Percentiles rank a stretch among this genome's conserved stretches.
Conservation (phyloP, 2,797 vertebrate species). For the Lophotriccus pileatus region DNA sequence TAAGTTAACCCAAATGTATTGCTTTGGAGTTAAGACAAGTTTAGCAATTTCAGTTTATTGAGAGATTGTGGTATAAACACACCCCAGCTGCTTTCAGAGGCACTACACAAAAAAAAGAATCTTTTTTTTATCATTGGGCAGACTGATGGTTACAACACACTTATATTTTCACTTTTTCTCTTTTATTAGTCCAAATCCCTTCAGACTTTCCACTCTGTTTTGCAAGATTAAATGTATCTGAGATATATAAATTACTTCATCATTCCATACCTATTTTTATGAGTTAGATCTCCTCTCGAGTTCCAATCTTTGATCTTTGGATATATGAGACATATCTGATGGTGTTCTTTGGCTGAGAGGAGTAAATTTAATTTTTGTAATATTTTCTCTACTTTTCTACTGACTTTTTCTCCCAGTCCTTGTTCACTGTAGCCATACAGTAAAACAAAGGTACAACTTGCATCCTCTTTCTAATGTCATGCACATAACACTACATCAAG, state of each 20-base stretch:
- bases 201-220: neutral
- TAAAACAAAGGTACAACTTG: neutral
- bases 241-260: neutral
- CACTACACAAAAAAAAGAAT: neutral
- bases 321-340: neutral
- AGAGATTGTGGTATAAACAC: neutral
- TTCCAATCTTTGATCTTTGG: constrained; percentile 5
- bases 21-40: neutral
- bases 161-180: neutral
- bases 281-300: neutral
- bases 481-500: fast-evolving
- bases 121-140: neutral
- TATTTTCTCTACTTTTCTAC: neutral
- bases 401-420: neutral
- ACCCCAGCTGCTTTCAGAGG: neutral
- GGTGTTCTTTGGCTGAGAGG: neutral
- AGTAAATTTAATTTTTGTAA: neutral
- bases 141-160: neutral
- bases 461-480: neutral
- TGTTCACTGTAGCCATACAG: neutral
- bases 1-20: neutral
- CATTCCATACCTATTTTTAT: neutral
- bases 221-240: neutral
- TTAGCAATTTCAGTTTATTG: neutral
- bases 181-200: neutral